These are phyloP conservation scores for Desmodus rotundus DNA, from an alignment of 2,113 vertebrate genomes.

Conservation along the genomic window DNA sequence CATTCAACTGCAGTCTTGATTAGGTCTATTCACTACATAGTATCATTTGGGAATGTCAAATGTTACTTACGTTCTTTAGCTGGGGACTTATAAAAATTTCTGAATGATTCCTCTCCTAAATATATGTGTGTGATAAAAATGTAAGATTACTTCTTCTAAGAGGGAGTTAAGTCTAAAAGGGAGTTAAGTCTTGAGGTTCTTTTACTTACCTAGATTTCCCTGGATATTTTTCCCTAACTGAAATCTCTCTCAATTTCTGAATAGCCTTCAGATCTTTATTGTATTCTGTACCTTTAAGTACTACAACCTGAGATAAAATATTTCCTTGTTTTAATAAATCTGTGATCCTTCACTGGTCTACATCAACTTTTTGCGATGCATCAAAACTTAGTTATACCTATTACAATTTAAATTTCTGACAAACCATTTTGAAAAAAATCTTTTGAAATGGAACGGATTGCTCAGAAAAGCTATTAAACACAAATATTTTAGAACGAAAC, in stretches of 20 bases:
- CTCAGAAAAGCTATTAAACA: conserved; percentile 47
- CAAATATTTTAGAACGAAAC: conserved; percentile 36
- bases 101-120: neutral
- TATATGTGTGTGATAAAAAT: conserved; percentile 18
- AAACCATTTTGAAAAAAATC: neutral
- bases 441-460: conserved; percentile 23
- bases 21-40: neutral
- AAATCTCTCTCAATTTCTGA: neutral
- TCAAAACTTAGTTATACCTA: conserved; percentile 14
- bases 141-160: neutral
- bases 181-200: neutral
- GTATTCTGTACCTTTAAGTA: neutral
- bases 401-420: conserved; percentile 41
- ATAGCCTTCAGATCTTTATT: conserved; percentile 5
- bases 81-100: neutral
- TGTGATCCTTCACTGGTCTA: neutral
- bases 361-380: neutral
- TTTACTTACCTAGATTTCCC: conserved; percentile 36
- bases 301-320: conserved; percentile 36
- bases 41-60: neutral
- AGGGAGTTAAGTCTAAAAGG: neutral
- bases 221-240: conserved; percentile 14
- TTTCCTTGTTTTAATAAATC: conserved; percentile 37
- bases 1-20: neutral
- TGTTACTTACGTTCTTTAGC: neutral